These are phyloP conservation scores for Amyelois transitella DNA, from an alignment of 1,140 invertebrate genomes.

Conservation along the genomic window DNA sequence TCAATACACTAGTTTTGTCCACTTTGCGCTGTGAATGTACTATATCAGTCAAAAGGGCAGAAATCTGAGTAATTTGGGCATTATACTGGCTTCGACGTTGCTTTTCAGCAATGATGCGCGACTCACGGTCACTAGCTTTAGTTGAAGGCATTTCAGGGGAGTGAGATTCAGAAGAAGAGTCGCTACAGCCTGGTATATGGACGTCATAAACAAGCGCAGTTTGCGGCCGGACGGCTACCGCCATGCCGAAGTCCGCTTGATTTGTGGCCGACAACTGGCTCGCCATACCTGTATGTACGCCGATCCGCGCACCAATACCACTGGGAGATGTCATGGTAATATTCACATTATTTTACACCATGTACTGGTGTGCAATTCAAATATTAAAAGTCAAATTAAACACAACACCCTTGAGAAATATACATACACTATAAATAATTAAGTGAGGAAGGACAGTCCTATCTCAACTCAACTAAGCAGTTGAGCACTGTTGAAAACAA, in stretches of 20 bases:
- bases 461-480: no score
- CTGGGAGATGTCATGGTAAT: slow-evolving; percentile 39
- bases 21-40: slow-evolving; percentile 86
- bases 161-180: slow-evolving; percentile 57
- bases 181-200: slow-evolving; percentile 35
- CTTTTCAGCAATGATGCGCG: slow-evolving; percentile 91
- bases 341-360: not conserved
- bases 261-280: slow-evolving; percentile 32
- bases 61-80: slow-evolving; percentile 87
- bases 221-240: slow-evolving; percentile 29
- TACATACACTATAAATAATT: no score
- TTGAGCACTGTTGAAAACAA: no score
- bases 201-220: slow-evolving; percentile 30
- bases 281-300: slow-evolving; percentile 30
- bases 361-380: not conserved
- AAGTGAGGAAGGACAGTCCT: no score
- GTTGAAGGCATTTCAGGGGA: slow-evolving; percentile 47
- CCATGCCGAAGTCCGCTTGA: slow-evolving; percentile 38
- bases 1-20: slow-evolving; percentile 93
- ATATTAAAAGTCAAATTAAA: not conserved
- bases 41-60: slow-evolving; percentile 87
- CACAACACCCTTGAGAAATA: no score
- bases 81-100: slow-evolving; percentile 92
- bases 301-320: slow-evolving; percentile 31
- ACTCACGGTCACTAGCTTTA: slow-evolving; percentile 78